Evolutionary conservation across 2,797 vertebrate genomes (phyloP).

Genomic region (Nannoperca australis): DNA sequence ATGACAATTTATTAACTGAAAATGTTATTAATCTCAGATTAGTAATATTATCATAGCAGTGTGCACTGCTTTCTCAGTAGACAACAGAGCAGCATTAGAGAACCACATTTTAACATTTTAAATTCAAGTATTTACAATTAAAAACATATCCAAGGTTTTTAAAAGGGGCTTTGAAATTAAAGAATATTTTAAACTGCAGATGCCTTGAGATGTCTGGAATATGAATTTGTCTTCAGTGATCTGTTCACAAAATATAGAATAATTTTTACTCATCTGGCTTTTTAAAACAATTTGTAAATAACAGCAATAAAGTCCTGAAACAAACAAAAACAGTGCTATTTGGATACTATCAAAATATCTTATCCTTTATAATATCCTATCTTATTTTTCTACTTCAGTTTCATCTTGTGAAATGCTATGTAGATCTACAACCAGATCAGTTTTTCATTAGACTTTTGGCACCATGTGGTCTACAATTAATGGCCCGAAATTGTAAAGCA

Average conservation of each 20-base stretch:
- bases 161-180: background rate
- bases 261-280: background rate
- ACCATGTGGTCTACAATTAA: slow-evolving; percentile 20
- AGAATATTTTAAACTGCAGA: background rate
- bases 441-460: slow-evolving; percentile 12
- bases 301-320: background rate
- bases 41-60: background rate
- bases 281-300: background rate
- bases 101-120: background rate
- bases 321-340: background rate
- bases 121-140: background rate
- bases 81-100: too few relatives aligned
- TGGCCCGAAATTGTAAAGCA: slow-evolving; percentile 18
- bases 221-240: background rate
- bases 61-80: background rate
- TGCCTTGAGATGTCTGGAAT: background rate
- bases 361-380: too few relatives aligned
- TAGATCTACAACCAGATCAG: background rate
- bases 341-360: background rate
- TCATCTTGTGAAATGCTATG: background rate
- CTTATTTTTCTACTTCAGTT: background rate
- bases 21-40: background rate
- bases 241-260: background rate
- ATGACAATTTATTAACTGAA: background rate
- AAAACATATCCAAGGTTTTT: background rate